These are phyloP conservation scores for Colius striatus DNA, from an alignment of 2,113 vertebrate genomes.

Conservation along the genomic window DNA sequence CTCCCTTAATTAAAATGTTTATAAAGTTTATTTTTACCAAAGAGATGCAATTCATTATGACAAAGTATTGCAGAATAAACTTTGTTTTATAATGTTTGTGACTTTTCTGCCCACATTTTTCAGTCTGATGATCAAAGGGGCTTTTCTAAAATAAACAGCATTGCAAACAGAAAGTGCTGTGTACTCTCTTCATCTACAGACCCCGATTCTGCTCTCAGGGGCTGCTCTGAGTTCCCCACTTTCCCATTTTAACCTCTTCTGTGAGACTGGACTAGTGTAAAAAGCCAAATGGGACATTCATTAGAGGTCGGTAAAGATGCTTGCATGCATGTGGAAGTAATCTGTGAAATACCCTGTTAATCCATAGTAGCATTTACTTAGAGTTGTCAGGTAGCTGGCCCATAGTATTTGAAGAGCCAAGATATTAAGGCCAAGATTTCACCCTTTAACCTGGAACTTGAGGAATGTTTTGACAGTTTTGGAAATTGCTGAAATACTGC, in stretches of 20 bases:
- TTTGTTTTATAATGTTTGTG: constrained; percentile 89
- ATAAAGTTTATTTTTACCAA: constrained; percentile 99
- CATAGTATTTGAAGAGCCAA: not conserved
- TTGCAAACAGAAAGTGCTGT: constrained; percentile 50
- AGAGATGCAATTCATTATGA: constrained; percentile 99
- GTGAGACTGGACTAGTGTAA: not conserved
- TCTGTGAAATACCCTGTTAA: not conserved
- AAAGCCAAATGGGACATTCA: not conserved
- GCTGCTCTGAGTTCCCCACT: not conserved
- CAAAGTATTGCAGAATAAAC: constrained; percentile 98
- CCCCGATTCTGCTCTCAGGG: not conserved
- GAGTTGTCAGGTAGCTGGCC: not conserved
- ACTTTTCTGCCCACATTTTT: constrained; percentile 68
- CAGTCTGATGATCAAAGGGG: constrained; percentile 63
- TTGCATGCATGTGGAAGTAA: not conserved
- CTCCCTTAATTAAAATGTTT: constrained; percentile 99
- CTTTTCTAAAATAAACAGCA: constrained; percentile 71
- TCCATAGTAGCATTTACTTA: not conserved
- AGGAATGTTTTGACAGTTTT: not conserved
- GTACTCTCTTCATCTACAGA: constrained; percentile 55
- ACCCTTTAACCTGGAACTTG: not conserved
- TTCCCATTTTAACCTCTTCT: not conserved
- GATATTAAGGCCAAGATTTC: not conserved
- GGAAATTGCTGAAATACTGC: not conserved
- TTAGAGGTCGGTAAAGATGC: not conserved